Conservation (phyloP, 2,797 vertebrate genomes). For the Delichon dasypus region DNA sequence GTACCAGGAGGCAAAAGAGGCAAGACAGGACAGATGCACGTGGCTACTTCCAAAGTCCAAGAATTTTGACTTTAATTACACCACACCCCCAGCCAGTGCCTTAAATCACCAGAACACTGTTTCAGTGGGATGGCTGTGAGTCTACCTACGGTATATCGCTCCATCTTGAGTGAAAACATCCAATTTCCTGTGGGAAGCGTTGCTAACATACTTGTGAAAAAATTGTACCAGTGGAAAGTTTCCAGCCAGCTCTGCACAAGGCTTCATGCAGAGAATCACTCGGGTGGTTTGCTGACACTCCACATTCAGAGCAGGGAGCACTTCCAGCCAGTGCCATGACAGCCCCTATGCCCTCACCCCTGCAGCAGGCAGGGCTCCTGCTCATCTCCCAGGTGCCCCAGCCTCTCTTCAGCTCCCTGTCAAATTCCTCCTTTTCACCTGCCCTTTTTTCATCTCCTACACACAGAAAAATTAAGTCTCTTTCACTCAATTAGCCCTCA, state of each 20-base stretch:
- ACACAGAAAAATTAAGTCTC: neutral
- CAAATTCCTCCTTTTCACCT: neutral
- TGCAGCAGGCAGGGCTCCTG: neutral
- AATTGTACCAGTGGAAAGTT: neutral
- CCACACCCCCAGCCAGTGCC: neutral
- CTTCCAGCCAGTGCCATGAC: accelerated
- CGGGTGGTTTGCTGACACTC: neutral
- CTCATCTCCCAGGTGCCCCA: neutral
- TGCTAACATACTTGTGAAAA: neutral
- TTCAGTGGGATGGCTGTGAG: neutral
- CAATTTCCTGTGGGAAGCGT: neutral
- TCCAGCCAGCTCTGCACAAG: neutral
- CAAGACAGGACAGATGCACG: neutral
- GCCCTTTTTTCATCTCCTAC: neutral
- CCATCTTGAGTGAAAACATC: neutral
- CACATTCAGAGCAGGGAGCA: neutral
- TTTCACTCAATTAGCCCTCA: neutral
- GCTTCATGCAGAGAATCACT: neutral
- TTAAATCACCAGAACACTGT: neutral
- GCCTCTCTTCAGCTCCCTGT: neutral
- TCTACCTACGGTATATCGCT: accelerated
- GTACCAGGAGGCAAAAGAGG: neutral
- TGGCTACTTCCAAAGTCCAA: neutral
- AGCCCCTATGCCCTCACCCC: neutral
- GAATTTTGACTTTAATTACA: neutral